Evolutionary conservation across 1,140 invertebrate species (phyloP).

Genomic region (Metaphire vulgaris): DNA sequence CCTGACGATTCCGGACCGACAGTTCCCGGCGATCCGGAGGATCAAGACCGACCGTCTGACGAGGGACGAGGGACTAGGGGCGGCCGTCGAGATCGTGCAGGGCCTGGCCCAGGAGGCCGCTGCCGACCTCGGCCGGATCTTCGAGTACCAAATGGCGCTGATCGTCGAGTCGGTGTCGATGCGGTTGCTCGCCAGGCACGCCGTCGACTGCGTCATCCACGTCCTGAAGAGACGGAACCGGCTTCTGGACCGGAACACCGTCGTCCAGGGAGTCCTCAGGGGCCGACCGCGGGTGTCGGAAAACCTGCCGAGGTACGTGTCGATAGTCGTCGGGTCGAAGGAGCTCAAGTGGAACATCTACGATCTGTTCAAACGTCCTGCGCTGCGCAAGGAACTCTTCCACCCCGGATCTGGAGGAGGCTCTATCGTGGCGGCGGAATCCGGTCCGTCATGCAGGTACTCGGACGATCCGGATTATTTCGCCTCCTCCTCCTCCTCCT

Average conservation of each 20-base stretch:
- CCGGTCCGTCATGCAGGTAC: no score
- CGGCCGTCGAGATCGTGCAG: conserved; percentile 10
- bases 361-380: conserved; percentile 25
- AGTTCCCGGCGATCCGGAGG: not conserved
- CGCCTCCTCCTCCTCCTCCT: no score
- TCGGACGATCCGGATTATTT: not conserved
- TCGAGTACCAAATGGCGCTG: conserved; percentile 28
- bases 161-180: conserved; percentile 6
- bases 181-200: conserved; percentile 18
- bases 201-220: conserved; percentile 10
- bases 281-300: not conserved
- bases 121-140: conserved; percentile 18
- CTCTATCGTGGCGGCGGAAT: not conserved
- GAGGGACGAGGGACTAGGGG: not conserved
- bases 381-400: conserved; percentile 19
- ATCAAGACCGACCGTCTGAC: conserved; percentile 11
- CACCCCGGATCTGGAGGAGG: not conserved
- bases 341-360: conserved; percentile 29
- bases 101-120: conserved; percentile 19
- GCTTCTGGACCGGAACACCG: conserved; percentile 22
- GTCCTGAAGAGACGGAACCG: not conserved
- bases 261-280: conserved; percentile 18
- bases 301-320: conserved; percentile 6
- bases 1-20: not conserved
- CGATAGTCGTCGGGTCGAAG: conserved; percentile 21